These are phyloP conservation scores for Enteromius paludinosus DNA, from an alignment of 2,797 vertebrate genomes.

Conservation along the genomic window DNA sequence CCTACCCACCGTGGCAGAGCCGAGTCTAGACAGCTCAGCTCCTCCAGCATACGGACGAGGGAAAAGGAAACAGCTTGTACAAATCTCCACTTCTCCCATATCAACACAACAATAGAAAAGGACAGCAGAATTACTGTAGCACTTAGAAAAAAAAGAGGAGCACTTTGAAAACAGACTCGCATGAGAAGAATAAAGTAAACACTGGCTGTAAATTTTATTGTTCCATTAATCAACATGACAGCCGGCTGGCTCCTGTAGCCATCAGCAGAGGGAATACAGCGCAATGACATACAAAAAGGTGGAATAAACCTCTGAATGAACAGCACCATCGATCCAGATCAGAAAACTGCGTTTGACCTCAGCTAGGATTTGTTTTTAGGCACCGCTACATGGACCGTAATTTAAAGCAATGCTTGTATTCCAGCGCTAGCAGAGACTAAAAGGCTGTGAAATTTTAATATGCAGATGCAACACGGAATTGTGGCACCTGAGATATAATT, in stretches of 20 bases:
- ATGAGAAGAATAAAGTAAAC: conserved; percentile 57
- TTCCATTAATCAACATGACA: conserved; percentile 66
- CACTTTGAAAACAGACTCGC: conserved; percentile 54
- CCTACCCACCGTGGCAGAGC: conserved; percentile 13
- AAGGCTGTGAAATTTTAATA: conserved; percentile 61
- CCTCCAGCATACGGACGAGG: conserved; percentile 36
- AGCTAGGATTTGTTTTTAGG: conserved; percentile 68
- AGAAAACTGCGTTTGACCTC: conserved; percentile 66
- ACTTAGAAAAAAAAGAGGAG: conserved; percentile 34
- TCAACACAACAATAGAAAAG: conserved; percentile 50
- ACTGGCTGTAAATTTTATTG: conserved; percentile 63
- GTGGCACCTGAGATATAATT: conserved; percentile 56
- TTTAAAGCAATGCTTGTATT: conserved; percentile 57
- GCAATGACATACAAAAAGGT: conserved; percentile 46
- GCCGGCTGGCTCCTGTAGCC: conserved; percentile 52
- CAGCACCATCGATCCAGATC: conserved; percentile 50
- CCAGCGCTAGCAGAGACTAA: conserved; percentile 63
- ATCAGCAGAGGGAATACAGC: conserved; percentile 54
- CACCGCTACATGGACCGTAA: conserved; percentile 61
- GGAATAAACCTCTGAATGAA: conserved; percentile 52
- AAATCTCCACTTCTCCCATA: conserved; percentile 49
- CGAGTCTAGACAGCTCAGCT: conserved; percentile 37
- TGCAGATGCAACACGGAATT: conserved; percentile 57
- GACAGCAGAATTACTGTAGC: conserved; percentile 53
- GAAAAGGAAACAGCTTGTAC: conserved; percentile 43